Conservation (phyloP, 2,797 vertebrate genomes). For the Sebastes oblongus region DNA sequence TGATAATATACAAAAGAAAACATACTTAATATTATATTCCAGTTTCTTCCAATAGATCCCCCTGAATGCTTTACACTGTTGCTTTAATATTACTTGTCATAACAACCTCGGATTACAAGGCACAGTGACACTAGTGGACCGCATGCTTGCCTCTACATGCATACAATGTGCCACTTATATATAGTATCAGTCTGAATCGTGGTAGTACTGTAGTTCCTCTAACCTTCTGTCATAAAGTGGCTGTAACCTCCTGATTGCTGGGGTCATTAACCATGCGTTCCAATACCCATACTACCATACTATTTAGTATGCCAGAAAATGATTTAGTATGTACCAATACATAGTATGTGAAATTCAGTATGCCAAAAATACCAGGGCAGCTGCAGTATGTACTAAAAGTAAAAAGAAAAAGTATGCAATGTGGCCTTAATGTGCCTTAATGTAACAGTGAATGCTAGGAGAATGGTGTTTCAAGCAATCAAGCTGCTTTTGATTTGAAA, state of each 20-base stretch:
- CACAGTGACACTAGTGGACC: neutral
- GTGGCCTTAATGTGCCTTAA: slow-evolving; percentile 2
- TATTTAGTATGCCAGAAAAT: too few species aligned
- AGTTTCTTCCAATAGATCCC: too few species aligned
- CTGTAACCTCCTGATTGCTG: slow-evolving; percentile 33
- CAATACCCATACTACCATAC: too few species aligned
- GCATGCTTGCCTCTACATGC: neutral
- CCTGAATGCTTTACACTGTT: too few species aligned
- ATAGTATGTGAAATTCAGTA: too few species aligned
- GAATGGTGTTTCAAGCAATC: neutral
- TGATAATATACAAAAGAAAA: too few species aligned
- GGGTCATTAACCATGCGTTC: slow-evolving; percentile 8
- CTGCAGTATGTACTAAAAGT: too few species aligned
- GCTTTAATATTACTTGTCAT: neutral
- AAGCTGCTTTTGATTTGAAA: neutral
- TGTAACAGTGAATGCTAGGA: slow-evolving; percentile 26
- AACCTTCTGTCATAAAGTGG: slow-evolving; percentile 19
- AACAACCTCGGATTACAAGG: neutral
- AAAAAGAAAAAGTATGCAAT: too few species aligned
- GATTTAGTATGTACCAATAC: too few species aligned
- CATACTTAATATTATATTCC: too few species aligned
- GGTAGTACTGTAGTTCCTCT: neutral
- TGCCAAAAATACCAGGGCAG: too few species aligned
- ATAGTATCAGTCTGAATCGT: slow-evolving; percentile 8
- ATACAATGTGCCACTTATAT: neutral